phyloP scores from a whole-genome alignment of 2,113 vertebrate genomes.

The Cyanoliseus patagonus region DNA sequence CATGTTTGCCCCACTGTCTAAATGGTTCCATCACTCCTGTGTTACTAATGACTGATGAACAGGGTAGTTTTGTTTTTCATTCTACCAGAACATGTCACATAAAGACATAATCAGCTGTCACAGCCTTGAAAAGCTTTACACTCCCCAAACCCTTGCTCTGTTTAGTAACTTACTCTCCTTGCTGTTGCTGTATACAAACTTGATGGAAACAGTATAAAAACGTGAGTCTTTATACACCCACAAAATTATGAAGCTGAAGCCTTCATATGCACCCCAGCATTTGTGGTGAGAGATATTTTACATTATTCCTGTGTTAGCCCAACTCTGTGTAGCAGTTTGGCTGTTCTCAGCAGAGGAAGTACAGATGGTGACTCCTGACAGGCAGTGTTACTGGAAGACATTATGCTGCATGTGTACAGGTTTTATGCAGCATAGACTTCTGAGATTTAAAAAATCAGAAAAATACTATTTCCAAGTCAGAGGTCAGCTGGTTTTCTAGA shows the following conservation, averaged over 20 bases:
- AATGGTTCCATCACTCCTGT: not conserved
- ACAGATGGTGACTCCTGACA: conserved; percentile 56
- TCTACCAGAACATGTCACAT: not conserved
- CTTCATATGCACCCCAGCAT: not conserved
- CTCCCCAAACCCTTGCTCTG: not conserved
- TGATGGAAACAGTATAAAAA: not conserved
- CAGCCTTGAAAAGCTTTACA: not conserved
- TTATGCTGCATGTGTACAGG: conserved; percentile 4
- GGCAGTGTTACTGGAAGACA: conserved; percentile 36
- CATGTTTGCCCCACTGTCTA: not conserved
- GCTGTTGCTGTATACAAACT: not conserved
- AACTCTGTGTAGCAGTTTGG: conserved; percentile 17
- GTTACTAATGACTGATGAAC: not conserved
- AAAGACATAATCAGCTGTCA: not conserved
- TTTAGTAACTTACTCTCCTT: not conserved
- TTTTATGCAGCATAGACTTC: conserved; percentile 12
- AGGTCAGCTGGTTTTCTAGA: conserved; percentile 4
- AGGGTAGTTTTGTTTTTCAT: not conserved
- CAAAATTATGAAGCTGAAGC: not conserved
- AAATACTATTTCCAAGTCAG: conserved; percentile 39
- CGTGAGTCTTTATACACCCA: not conserved
- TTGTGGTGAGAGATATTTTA: not conserved
- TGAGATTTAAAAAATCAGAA: conserved; percentile 40
- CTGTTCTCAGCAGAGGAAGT: not conserved
- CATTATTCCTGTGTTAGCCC: conserved; percentile 23